phyloP scores from a whole-genome alignment of 2,113 vertebrate species.

The Microcebus griseorufus region DNA sequence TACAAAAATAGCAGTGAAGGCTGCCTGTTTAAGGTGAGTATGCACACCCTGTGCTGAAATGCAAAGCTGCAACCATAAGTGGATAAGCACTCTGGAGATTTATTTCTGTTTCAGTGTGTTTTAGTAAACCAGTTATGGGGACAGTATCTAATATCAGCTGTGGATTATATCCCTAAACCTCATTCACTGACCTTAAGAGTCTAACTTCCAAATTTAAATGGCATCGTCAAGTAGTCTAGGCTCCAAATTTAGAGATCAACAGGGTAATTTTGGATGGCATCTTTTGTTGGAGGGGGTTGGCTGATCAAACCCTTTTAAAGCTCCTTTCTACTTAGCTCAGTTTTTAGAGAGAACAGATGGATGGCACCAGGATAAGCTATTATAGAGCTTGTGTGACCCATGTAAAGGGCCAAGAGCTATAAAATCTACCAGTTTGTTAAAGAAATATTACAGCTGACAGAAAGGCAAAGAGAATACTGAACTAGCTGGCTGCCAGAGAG shows the following conservation, averaged over 20 bases:
- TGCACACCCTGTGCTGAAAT: not conserved
- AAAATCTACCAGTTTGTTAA: slow-evolving; percentile 21
- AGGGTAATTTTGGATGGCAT: slow-evolving; percentile 56
- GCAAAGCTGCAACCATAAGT: not conserved
- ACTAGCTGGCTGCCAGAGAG: not conserved
- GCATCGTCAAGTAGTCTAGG: slow-evolving; percentile 28
- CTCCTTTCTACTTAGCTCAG: not conserved
- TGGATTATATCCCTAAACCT: slow-evolving; percentile 12
- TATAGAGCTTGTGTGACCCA: slow-evolving; percentile 14
- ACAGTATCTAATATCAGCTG: slow-evolving; percentile 11
- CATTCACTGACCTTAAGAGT: slow-evolving; percentile 16
- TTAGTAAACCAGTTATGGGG: slow-evolving; percentile 30
- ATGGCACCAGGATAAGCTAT: not conserved
- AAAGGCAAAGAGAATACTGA: not conserved
- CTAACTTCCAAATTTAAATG: slow-evolving; percentile 63
- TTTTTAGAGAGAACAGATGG: slow-evolving; percentile 54
- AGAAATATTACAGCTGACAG: slow-evolving; percentile 35
- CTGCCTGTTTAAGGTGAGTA: not conserved
- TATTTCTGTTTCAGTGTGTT: slow-evolving; percentile 33
- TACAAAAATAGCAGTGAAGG: not conserved
- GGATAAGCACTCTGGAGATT: not conserved
- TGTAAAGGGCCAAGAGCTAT: not conserved
- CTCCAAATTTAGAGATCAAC: slow-evolving; percentile 45
- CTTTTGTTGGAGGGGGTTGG: not conserved
- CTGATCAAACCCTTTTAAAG: slow-evolving; percentile 34